Conservation (phyloP, 2,888 invertebrate genomes). For the Artemia sp. region DNA sequence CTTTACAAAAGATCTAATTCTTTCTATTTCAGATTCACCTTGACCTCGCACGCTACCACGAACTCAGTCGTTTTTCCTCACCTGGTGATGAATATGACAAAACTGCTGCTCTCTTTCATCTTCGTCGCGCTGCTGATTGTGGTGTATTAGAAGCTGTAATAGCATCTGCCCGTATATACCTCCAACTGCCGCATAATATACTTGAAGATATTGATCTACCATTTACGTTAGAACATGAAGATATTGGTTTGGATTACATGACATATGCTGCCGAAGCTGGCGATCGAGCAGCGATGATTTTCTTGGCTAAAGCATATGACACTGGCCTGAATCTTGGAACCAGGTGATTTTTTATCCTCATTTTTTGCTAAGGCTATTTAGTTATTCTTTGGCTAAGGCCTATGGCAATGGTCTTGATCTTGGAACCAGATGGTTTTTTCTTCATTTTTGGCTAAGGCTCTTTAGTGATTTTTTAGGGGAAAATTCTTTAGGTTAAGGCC, state of each 20-base stretch:
- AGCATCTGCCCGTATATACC: conserved; percentile 36
- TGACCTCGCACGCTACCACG: conserved; percentile 40
- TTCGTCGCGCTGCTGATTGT: conserved; percentile 37
- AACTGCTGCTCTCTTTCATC: conserved; percentile 38
- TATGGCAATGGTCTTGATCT: too few species aligned
- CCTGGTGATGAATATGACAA: conserved; percentile 32
- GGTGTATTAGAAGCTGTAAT: conserved; percentile 37
- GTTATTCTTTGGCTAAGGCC: too few species aligned
- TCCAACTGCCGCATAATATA: conserved; percentile 36
- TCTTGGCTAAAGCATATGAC: conserved; percentile 37
- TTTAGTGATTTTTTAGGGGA: too few species aligned
- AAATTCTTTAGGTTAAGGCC: too few species aligned
- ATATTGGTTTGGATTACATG: conserved; percentile 30
- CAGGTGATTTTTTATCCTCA: conserved; percentile 20
- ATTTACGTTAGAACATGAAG: conserved; percentile 28
- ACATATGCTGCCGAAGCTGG: conserved; percentile 35
- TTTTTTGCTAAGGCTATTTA: too few species aligned
- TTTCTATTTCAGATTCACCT: conserved; percentile 34
- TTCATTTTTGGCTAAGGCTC: too few species aligned
- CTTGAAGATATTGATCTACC: conserved; percentile 32
- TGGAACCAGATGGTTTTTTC: too few species aligned
- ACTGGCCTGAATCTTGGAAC: conserved; percentile 33
- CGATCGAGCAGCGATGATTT: conserved; percentile 37
- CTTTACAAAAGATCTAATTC: too few species aligned
- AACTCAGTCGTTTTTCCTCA: conserved; percentile 35